Base-by-base conservation (phyloP, 2,888 invertebrate species). In the Cantharis rustica region DNA sequence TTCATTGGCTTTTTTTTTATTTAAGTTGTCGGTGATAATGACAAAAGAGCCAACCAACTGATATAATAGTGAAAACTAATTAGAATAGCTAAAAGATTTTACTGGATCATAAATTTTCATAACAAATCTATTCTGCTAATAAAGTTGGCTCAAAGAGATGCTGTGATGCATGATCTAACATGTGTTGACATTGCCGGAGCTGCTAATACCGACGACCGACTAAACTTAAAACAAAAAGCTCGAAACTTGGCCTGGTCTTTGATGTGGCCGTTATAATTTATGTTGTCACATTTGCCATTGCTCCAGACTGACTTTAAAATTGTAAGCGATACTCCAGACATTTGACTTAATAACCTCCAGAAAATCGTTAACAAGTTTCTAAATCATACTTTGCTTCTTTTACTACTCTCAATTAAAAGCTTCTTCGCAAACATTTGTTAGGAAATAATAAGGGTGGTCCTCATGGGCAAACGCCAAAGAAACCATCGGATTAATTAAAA, bases 81-180 rank as follows among this genome's bases (percentile, higher is more conserved):
- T 83, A 83, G 80, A 79, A 75, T 78, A 73, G 76, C 80, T 77
- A 79, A 79, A 72, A 74, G 80, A 81, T 82, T 85, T 86, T 84
- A 85, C 84, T 84, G 82, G 84, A 83, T 84, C 85, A 85, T 87
- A 87, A 86, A 87, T 87, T 85, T 82, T 79, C 84, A 73, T 78
- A 85, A 86, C 86, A 86, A 86, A 86, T 87, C 86, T 85, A 86
- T 86, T 80, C 82, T 80, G 80, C 83, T 85, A 84, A 85, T 85
- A 84, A 84, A 83, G 83, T 84, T 81, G 79, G 76, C 80, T 77
- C 78, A 76, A 76, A 78, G 78, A 78, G 64, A 70, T 31, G 62
- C 72, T 75, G 80, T 84, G 84, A 84, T 84, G 84, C 83, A 84
- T 82, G 84, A 84, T 83, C 83, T 83, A 84, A 84, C 84, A 84